These are phyloP conservation scores for Parascotia fuliginaria DNA, from an alignment of 2,888 invertebrate genomes.

Conservation along the genomic window DNA sequence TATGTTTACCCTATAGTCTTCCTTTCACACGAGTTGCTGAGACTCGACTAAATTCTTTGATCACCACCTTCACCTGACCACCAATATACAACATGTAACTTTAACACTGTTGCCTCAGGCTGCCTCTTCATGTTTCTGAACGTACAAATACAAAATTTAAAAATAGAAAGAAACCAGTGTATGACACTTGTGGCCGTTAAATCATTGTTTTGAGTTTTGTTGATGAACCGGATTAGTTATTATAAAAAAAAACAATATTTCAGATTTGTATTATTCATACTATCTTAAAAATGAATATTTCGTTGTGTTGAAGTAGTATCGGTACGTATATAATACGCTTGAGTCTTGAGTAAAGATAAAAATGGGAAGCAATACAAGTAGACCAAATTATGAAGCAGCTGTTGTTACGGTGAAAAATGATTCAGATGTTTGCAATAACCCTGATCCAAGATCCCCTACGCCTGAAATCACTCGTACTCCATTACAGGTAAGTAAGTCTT, in stretches of 20 bases:
- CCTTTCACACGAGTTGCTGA: too few species aligned
- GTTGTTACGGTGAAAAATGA: conserved; percentile 59
- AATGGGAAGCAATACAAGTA: conserved; percentile 80
- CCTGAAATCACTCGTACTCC: conserved; percentile 86
- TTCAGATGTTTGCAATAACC: conserved; percentile 55
- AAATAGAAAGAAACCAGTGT: conserved; percentile 55
- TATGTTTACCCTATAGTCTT: too few species aligned
- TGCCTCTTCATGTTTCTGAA: conserved; percentile 13
- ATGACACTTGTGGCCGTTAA: conserved; percentile 72
- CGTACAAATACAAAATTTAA: conserved; percentile 48
- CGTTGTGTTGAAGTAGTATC: conserved; percentile 12
- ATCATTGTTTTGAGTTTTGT: conserved; percentile 63
- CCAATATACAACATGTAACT: too few species aligned
- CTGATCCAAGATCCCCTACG: conserved; percentile 87
- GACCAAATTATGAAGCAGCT: conserved; percentile 60
- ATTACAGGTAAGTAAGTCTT: conserved; percentile 77
- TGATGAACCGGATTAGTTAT: conserved; percentile 19
- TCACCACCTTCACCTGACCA: too few species aligned
- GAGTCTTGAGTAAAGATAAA: conserved; percentile 18
- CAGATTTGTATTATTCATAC: background rate
- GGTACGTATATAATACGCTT: conserved; percentile 5
- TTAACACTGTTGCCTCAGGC: too few species aligned
- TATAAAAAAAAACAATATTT: conserved; percentile 25
- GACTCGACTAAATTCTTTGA: too few species aligned
- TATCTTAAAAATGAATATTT: conserved; percentile 31